These are phyloP conservation scores for Danaus chrysippus DNA, from an alignment of 2,888 invertebrate genomes.

Conservation along the genomic window DNA sequence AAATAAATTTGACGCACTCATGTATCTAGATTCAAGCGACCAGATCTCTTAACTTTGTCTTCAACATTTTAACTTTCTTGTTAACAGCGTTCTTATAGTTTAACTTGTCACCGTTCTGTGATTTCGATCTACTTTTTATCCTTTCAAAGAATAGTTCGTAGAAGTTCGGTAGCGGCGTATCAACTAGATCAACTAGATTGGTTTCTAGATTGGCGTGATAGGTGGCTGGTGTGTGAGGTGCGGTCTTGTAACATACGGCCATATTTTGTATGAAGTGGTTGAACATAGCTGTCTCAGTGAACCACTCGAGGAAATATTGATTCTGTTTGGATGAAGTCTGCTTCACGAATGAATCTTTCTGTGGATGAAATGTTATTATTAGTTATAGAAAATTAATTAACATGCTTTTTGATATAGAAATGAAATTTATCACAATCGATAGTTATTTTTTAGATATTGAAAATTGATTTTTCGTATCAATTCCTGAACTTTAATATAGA, in stretches of 20 bases:
- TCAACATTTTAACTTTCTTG: constrained; percentile 62
- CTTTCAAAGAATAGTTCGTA: constrained; percentile 67
- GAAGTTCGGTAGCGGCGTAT: constrained; percentile 65
- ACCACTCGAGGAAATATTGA: constrained; percentile 90
- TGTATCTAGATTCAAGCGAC: constrained; percentile 47
- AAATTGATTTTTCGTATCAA: too few species aligned
- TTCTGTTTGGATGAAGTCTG: constrained; percentile 81
- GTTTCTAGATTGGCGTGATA: constrained; percentile 17
- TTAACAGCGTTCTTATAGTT: constrained; percentile 69
- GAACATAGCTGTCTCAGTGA: constrained; percentile 93
- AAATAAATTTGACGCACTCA: not conserved
- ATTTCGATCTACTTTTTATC: constrained; percentile 41
- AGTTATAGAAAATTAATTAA: too few species aligned
- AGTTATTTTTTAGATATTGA: too few species aligned
- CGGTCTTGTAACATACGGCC: constrained; percentile 42
- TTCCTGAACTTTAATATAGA: too few species aligned
- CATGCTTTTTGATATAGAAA: too few species aligned
- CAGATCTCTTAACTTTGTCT: constrained; percentile 64
- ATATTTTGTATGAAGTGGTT: constrained; percentile 83
- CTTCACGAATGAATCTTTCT: constrained; percentile 87
- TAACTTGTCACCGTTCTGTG: constrained; percentile 44
- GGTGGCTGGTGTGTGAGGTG: constrained; percentile 20
- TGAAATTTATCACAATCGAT: too few species aligned
- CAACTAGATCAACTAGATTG: constrained; percentile 40
- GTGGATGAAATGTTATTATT: constrained; percentile 31